Percentiles rank a stretch among this genome's conserved stretches.
phyloP scores from a whole-genome alignment of 1,140 invertebrate species.

The Ganaspis sp. region DNA sequence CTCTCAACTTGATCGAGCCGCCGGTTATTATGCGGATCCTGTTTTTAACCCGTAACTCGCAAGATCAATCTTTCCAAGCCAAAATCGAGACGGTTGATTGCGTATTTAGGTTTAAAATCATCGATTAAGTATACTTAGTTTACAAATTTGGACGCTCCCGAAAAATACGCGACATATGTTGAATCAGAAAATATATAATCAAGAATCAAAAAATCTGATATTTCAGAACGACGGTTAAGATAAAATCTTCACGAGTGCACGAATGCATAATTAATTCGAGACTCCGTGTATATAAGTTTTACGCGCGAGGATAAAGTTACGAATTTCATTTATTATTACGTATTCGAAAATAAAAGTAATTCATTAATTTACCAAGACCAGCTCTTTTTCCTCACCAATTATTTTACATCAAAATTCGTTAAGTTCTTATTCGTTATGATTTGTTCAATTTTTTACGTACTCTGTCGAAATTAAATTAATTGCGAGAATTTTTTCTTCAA shows the following conservation, averaged over 20 bases:
- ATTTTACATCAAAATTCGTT: not conserved
- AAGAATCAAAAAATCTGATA: constrained; percentile 17
- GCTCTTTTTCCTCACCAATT: not conserved
- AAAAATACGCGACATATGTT: constrained; percentile 1
- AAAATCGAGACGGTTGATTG: constrained; percentile 29
- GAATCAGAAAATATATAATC: constrained; percentile 1
- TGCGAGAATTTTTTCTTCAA: no score
- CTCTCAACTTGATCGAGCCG: constrained; percentile 23
- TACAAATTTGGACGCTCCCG: constrained; percentile 22
- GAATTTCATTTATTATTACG: not conserved
- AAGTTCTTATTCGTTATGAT: no score
- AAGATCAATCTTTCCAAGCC: constrained; percentile 20
- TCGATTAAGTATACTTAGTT: constrained; percentile 24
- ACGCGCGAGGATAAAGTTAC: not conserved
- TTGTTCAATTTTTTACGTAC: not conserved
- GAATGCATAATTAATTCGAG: not conserved
- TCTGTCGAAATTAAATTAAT: not conserved
- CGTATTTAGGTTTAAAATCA: not conserved
- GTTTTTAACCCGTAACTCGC: constrained; percentile 24
- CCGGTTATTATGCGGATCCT: constrained; percentile 24
- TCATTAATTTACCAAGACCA: not conserved
- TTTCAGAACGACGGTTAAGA: not conserved
- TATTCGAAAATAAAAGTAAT: not conserved
- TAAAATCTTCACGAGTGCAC: not conserved
- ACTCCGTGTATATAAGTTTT: not conserved